Base-by-base conservation (phyloP, 1,140 invertebrate genomes). In the Drosophila tristis region DNA sequence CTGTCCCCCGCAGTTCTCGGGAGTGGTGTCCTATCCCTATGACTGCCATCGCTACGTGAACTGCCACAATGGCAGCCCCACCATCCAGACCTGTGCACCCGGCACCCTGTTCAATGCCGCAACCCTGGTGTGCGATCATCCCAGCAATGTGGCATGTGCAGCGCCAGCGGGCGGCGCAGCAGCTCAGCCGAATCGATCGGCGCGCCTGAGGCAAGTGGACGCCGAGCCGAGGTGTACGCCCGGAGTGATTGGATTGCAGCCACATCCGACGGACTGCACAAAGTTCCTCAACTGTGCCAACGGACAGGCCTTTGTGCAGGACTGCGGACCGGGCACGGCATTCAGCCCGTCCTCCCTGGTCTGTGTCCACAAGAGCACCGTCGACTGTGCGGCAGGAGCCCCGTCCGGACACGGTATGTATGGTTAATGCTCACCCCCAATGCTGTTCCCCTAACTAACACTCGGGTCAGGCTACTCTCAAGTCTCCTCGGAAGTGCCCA, bases 21-120 rank as follows among this genome's bases (percentile, higher is more conserved):
- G 95, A 0, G 91, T 93, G 48, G 94, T 94, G 63, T 92, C 94
- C 1, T 95, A 95, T 84, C 93, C 93, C 1, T 90, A 93, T 0
- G 94, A 96, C 73, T 96, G 96, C 55, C 93, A 94, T 73, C 94
- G 95, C 70, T 96, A 94, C 86, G 92, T 96, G 7, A 95, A 95
- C 77, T 96, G 96, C 74, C 95, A 93, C 90, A 93, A 94, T 25
- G 95, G 95, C 1, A 91, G 93, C 26, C 93, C 94, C 7, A 90
- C 92, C 42, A 92, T 95, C 2, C 93, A 95, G 78, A 93, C 93
- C 5, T 96, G 96, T 80, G 93, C 93, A 1, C 93, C 95, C 0
- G 95, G 95, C 25, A 96, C 95, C 0, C 85, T 94, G 0, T 96
- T 96, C 77, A 95, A 95, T 92, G 93, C 94, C 0, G 84, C 92